These are phyloP conservation scores for Triplophysa siluroides DNA, from an alignment of 2,113 vertebrate species.

Conservation along the genomic window DNA sequence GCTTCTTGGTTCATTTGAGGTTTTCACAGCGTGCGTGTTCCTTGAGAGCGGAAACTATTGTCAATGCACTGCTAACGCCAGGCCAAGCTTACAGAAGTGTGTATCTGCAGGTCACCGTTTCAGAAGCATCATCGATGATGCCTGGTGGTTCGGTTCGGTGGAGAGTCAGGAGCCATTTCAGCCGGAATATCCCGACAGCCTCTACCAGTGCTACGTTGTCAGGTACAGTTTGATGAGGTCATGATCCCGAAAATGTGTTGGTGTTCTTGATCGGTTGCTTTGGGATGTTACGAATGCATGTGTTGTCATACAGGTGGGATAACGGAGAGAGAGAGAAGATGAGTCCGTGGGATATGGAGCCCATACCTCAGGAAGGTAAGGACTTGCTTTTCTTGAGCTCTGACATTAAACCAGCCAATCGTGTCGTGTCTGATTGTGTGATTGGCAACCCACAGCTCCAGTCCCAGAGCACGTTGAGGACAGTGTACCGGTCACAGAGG, in stretches of 20 bases:
- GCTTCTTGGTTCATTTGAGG: not conserved
- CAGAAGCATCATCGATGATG: slow-evolving; percentile 97
- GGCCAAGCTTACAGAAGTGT: not conserved
- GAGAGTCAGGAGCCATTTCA: slow-evolving; percentile 96
- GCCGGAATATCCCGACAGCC: slow-evolving; percentile 93
- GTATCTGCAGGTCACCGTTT: slow-evolving; percentile 84
- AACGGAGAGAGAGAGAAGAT: slow-evolving; percentile 94
- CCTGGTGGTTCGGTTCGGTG: slow-evolving; percentile 97
- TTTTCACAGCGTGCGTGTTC: not conserved
- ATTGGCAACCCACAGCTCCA: slow-evolving; percentile 58
- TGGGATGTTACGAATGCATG: not conserved
- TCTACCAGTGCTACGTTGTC: slow-evolving; percentile 97
- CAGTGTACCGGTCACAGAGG: slow-evolving; percentile 89
- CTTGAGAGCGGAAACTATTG: too few species aligned
- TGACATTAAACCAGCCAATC: not conserved
- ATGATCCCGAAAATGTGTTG: not conserved
- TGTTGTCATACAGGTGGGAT: slow-evolving; percentile 84
- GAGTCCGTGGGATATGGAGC: slow-evolving; percentile 99
- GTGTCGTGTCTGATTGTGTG: slow-evolving; percentile 24
- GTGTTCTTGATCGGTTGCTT: not conserved
- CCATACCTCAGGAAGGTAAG: slow-evolving; percentile 93
- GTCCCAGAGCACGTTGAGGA: slow-evolving; percentile 91
- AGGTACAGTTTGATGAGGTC: slow-evolving; percentile 71
- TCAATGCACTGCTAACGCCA: too few species aligned
- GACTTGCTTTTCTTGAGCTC: not conserved